Conservation (phyloP, 2,888 invertebrate species). For the Drosophila mimica region DNA sequence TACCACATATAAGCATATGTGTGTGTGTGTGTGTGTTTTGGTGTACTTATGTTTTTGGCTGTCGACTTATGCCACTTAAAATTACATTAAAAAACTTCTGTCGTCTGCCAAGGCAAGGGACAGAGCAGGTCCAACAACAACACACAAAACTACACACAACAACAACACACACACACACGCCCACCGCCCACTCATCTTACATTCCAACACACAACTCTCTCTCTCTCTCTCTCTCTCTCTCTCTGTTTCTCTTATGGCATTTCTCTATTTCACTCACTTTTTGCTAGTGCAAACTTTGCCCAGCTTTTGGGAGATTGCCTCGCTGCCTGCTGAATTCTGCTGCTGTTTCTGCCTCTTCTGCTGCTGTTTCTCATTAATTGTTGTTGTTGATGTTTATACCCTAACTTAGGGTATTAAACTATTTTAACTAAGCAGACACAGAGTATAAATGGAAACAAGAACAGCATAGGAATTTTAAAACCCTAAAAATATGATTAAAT, state of each 20-base stretch:
- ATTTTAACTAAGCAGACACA: too few species aligned
- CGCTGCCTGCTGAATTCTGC: constrained; percentile 3
- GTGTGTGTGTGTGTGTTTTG: constrained; percentile 17
- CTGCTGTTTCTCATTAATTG: constrained; percentile 5
- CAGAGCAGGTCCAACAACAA: constrained; percentile 8
- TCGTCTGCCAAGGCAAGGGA: constrained; percentile 52
- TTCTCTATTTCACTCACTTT: constrained; percentile 10
- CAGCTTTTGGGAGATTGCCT: constrained; percentile 54
- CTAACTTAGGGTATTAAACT: background rate
- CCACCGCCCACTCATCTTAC: constrained; percentile 19
- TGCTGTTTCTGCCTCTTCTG: constrained; percentile 15
- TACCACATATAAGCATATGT: background rate
- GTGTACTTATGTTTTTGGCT: constrained; percentile 62
- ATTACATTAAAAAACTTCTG: constrained; percentile 79
- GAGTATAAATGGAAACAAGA: background rate
- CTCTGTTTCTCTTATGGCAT: background rate
- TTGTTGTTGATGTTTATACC: background rate
- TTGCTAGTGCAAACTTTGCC: constrained; percentile 59
- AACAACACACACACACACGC: constrained; percentile 8
- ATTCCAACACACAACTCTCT: constrained; percentile 4
- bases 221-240: background rate
- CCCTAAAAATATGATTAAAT: background rate
- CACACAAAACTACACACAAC: background rate
- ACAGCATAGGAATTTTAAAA: background rate
- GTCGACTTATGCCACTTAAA: constrained; percentile 81